Evolutionary conservation across 2,113 vertebrate species (phyloP).

Genomic region (Piaya cayana): DNA sequence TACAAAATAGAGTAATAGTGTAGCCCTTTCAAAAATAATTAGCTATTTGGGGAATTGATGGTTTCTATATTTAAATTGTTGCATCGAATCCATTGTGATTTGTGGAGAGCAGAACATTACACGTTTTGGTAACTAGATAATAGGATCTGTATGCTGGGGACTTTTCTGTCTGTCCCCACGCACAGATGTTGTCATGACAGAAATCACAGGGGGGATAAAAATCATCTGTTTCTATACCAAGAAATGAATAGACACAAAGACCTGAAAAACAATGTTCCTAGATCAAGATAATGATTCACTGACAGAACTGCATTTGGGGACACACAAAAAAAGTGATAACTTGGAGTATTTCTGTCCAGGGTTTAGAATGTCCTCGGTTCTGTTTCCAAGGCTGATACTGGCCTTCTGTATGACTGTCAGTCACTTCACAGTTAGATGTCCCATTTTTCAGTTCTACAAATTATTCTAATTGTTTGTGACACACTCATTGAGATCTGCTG

Average conservation of each 20-base stretch:
- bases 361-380: conserved; percentile 47
- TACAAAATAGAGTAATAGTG: neutral
- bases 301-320: neutral
- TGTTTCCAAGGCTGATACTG: conserved; percentile 37
- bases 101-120: conserved; percentile 47
- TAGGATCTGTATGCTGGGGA: conserved; percentile 27
- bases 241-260: conserved; percentile 24
- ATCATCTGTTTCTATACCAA: conserved; percentile 27
- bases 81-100: conserved; percentile 45
- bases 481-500: conserved; percentile 47
- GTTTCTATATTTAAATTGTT: conserved; percentile 46
- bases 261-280: conserved; percentile 3
- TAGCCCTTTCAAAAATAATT: conserved; percentile 52
- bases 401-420: conserved; percentile 35
- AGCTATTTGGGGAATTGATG: conserved; percentile 42
- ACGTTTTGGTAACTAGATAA: conserved; percentile 38
- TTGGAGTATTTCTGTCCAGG: neutral
- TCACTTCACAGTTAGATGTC: neutral
- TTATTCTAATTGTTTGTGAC: conserved; percentile 17
- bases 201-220: conserved; percentile 30
- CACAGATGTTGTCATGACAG: conserved; percentile 41
- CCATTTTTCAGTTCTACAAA: neutral
- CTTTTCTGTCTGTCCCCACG: conserved; percentile 15
- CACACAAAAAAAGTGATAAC: neutral
- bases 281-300: conserved; percentile 25